Evolutionary conservation across 2,113 vertebrate genomes (phyloP), one percentile per base, ranked within the genome.

Genomic region (Xenopus borealis): DNA sequence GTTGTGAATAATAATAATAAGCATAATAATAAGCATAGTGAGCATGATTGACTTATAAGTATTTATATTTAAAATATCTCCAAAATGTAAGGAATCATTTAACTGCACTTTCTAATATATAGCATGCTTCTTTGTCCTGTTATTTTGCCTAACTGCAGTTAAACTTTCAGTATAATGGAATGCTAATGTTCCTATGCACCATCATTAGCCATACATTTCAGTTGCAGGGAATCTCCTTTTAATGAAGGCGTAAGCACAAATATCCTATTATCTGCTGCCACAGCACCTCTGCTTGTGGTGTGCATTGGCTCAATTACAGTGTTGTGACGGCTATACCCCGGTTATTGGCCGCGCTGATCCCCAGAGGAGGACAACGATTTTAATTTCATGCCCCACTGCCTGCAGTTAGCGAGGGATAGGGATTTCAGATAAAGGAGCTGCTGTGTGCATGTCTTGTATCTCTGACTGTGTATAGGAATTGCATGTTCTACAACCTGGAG

Each of bases 321-420:
- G 0, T 30, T 84, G 59, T 77, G 80, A 78, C 84, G 14, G 67
- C 67, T 86, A 79, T 79, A 84, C 82, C 75, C 75, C 69, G 47
- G 75, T 86, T 86, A 90, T 80, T 86, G 81, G 83, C 88, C 86
- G 85, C 86, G 80, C 70, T 74, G 80, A 85, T 85, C 80, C 86
- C 87, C 81, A 81, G 72, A 82, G 85, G 83, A 85, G 84, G 82
- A 82, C 80, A 70, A 82, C 79, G 87, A 93, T 94, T 95, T 93
- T 93, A 94, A 96, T 96, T 96, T 96, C 92, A 94, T 89, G 87
- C 86, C 84, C 87, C 84, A 90, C 86, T 84, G 83, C 84, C 86
- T 86, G 62, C 85, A 75, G 78, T 81, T 90, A 87, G 89, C 93
- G 94, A 94, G 86, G 62, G 90, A 95, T 94, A 91, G 89, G 76